A percentile compares a stretch with the other conserved stretches of the same genome.
Conservation (phyloP, 2,797 vertebrate species). For the Sternarchorhynchus goeldii region DNA sequence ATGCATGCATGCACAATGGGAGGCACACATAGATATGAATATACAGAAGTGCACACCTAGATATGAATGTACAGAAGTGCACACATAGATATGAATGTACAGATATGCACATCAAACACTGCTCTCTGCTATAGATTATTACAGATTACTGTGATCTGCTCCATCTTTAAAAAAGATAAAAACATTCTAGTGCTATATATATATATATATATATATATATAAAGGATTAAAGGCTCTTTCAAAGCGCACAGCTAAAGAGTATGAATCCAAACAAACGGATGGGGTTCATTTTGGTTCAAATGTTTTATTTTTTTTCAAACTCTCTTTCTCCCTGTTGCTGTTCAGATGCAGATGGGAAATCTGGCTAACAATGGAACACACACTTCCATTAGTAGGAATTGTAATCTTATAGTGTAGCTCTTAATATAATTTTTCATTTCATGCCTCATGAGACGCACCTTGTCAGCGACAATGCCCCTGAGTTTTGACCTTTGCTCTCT, state of each 20-base stretch:
- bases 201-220: no score
- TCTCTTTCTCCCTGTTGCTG: not conserved
- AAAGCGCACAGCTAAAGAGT: constrained; percentile 34
- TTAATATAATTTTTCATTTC: not conserved
- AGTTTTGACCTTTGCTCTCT: constrained; percentile 28
- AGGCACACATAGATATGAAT: not conserved
- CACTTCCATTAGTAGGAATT: not conserved
- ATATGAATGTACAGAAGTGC: not conserved
- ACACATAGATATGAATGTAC: constrained; percentile 9
- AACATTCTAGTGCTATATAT: constrained; percentile 29
- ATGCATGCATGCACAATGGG: not conserved
- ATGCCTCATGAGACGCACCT: not conserved
- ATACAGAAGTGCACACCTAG: constrained; percentile 10
- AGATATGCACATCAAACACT: not conserved
- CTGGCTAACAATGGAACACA: not conserved
- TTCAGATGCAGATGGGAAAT: constrained; percentile 4
- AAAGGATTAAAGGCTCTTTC: constrained; percentile 12
- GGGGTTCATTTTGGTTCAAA: constrained; percentile 14
- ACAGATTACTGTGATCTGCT: not conserved
- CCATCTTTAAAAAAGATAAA: not conserved
- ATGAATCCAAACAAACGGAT: constrained; percentile 46
- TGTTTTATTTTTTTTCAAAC: constrained; percentile 24
- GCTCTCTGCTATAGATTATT: not conserved
- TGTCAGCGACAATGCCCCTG: constrained; percentile 12
- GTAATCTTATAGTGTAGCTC: not conserved